phyloP scores from a whole-genome alignment of 1,140 invertebrate species.

The Oryzaephilus surinamensis region DNA sequence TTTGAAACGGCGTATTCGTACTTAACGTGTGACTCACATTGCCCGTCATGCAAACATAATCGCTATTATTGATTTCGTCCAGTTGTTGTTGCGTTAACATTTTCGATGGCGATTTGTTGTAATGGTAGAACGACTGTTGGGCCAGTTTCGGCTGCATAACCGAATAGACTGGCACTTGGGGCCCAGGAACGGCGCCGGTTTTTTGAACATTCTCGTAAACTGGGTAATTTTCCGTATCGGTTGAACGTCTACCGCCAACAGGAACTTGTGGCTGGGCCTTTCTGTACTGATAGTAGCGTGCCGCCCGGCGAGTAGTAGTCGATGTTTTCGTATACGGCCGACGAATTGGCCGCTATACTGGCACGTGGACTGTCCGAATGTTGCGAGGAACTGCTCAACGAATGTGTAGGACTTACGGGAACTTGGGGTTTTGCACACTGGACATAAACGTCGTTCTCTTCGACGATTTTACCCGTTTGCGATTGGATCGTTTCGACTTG shows the following conservation, averaged over 20 bases:
- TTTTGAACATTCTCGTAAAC: slow-evolving; percentile 65
- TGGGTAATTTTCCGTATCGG: slow-evolving; percentile 42
- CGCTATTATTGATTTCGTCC: slow-evolving; percentile 55
- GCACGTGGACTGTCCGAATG: slow-evolving; percentile 52
- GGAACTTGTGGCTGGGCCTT: slow-evolving; percentile 49
- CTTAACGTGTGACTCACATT: slow-evolving; percentile 36
- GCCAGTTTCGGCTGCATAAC: slow-evolving; percentile 20
- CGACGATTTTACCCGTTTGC: slow-evolving; percentile 17
- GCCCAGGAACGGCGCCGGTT: slow-evolving; percentile 25
- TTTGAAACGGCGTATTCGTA: slow-evolving; percentile 31
- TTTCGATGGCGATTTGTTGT: slow-evolving; percentile 17
- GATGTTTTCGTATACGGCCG: slow-evolving; percentile 70
- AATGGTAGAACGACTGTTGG: slow-evolving; percentile 14
- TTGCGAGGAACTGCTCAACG: slow-evolving; percentile 48
- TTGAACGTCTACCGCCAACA: slow-evolving; percentile 40
- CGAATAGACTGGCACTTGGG: slow-evolving; percentile 31
- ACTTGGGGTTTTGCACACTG: slow-evolving; percentile 38
- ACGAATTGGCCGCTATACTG: slow-evolving; percentile 38
- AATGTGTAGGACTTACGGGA: slow-evolving; percentile 41
- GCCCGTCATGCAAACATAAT: slow-evolving; percentile 60
- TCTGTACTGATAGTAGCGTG: slow-evolving; percentile 39
- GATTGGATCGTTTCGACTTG: slow-evolving; percentile 46
- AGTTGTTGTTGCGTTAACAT: slow-evolving; percentile 28
- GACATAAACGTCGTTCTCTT: slow-evolving; percentile 33
- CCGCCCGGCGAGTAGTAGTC: slow-evolving; percentile 51